Conservation (phyloP, 1,140 invertebrate genomes). For the Arion vulgaris region DNA sequence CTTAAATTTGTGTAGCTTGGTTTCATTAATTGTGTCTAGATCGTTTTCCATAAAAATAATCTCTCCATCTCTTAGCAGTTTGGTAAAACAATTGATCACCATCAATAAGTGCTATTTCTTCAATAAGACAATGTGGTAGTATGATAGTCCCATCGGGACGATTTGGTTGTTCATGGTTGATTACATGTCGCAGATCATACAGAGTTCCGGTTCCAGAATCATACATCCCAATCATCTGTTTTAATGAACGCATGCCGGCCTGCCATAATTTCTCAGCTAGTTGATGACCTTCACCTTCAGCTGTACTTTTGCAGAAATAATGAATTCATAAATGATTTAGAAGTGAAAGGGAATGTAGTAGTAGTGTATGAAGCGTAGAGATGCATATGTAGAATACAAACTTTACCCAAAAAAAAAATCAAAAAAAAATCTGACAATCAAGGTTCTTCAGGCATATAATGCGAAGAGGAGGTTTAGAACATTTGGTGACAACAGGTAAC, state of each 20-base stretch:
- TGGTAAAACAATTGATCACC: slow-evolving; percentile 82
- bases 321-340: no score
- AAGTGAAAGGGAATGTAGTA: no score
- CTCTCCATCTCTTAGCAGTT: slow-evolving; percentile 93
- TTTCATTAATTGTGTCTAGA: slow-evolving; percentile 67
- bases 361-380: no score
- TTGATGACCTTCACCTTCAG: slow-evolving; percentile 44
- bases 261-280: slow-evolving; percentile 79
- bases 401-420: no score
- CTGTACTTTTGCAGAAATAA: slow-evolving; percentile 80
- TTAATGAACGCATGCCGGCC: slow-evolving; percentile 89
- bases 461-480: no score
- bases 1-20: no score
- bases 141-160: slow-evolving; percentile 94
- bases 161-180: slow-evolving; percentile 88
- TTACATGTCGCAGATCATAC: slow-evolving; percentile 96
- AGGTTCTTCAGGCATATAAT: no score
- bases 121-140: slow-evolving; percentile 94
- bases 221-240: slow-evolving; percentile 90
- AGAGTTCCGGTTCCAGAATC: slow-evolving; percentile 96
- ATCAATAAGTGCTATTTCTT: slow-evolving; percentile 90
- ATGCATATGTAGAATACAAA: no score
- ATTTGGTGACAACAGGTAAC: no score
- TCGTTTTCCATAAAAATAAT: slow-evolving; percentile 89
- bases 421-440: no score